Evolutionary conservation across 64 coral and sea anemone species (phyloP).

Genomic region (Pachyseris speciosa): DNA sequence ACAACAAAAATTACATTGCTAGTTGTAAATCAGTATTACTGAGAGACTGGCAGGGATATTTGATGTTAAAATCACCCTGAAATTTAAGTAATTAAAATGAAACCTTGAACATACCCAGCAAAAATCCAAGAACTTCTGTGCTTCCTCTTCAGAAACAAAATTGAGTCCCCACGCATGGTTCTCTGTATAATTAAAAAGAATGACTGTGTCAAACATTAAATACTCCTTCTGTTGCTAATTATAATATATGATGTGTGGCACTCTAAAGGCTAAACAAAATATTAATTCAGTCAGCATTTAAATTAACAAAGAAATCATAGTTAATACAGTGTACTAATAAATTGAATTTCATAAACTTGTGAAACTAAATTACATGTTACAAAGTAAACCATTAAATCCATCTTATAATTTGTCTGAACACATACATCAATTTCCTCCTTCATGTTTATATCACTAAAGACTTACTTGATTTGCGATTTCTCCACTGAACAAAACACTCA

Average conservation of each 20-base stretch:
- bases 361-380: too few species aligned
- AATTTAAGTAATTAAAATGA: background rate
- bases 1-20: background rate
- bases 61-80: background rate
- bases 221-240: background rate
- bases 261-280: too few species aligned
- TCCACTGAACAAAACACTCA: conserved; percentile 99
- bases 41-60: too few species aligned
- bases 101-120: conserved; percentile 73
- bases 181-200: conserved; percentile 53
- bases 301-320: too few species aligned
- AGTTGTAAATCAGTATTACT: too few species aligned
- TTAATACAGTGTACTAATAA: too few species aligned
- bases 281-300: too few species aligned
- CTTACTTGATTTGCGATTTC: conserved; percentile 97
- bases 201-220: background rate
- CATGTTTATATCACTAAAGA: background rate
- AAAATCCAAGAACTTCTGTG: conserved; percentile 89
- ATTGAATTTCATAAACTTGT: too few species aligned
- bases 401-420: too few species aligned
- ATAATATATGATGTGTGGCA: too few species aligned
- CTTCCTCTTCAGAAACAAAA: conserved; percentile 96
- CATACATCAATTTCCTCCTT: too few species aligned
- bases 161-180: conserved; percentile 96
- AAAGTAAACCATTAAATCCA: too few species aligned